Base-by-base conservation (phyloP, 2,113 vertebrate species). In the Bothrops jararaca region DNA sequence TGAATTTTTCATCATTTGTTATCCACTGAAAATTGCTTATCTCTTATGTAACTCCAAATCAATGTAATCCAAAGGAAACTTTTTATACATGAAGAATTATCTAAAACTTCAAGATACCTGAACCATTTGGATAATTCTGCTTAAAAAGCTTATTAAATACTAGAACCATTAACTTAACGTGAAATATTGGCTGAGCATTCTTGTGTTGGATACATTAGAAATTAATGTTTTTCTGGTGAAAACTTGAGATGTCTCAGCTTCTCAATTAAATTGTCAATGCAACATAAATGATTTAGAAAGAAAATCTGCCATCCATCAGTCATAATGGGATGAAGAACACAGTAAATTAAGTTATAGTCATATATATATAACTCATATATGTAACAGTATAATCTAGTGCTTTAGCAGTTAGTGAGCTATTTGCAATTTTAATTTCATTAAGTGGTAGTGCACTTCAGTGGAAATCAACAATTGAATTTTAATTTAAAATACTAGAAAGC, bases 341-440 rank as follows among this genome's bases (percentile, higher is more conserved):
- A 20, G 52, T n/a, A 88, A n/a, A 53, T 88, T 88, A 24, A 52
- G 52, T 88, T 90, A 94, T 86, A 86, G 74, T 93, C 29, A 45
- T 45, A 45, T 45, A 45, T 45, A 45, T 45, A 45, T 4, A 45
- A 45, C 45, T 45, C 45, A 45, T 45, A 45, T 45, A 45, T 45
- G 4, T 74, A 74, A 74, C 64, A 34, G 5, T 34, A 74, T 74
- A 74, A 18, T 13, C n/a, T 69, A 12, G 1, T n/a, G 64, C 13
- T 74, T 74, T n/a, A 74, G 64, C 64, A 74, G 64, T 74, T n/a
- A 34, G 11, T 34, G n/a, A 34, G 69, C 69, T 39, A 39, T 20
- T 39, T 80, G 69, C 15, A 80, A 80, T 80, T 80, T 80, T 80
- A 80, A 39, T 80, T 80, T 80, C 69, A 20, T 80, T 80, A 80